Conservation (phyloP, 2,797 vertebrate species). For the Alcedo quadribrachys region DNA sequence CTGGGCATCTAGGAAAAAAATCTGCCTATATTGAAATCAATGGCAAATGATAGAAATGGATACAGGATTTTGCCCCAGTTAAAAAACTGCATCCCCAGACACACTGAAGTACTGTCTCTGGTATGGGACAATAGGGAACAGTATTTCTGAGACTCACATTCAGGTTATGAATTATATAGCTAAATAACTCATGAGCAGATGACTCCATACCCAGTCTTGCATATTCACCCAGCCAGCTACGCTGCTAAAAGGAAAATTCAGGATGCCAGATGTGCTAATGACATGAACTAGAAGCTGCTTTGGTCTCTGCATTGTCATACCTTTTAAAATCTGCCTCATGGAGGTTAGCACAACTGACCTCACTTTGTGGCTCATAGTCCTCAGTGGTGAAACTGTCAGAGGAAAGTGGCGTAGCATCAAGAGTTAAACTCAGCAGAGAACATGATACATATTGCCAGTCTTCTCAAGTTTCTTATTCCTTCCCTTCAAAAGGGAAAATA, state of each 20-base stretch:
- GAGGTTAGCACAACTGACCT: background rate
- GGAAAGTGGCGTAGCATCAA: background rate
- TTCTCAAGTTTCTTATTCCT: background rate
- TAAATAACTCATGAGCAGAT: background rate
- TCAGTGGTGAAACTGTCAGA: background rate
- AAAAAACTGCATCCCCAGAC: background rate
- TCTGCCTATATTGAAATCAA: background rate
- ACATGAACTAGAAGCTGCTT: conserved; percentile 20
- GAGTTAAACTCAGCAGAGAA: background rate
- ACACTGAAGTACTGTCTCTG: background rate
- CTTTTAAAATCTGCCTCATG: background rate
- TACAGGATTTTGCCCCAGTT: background rate
- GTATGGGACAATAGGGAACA: background rate
- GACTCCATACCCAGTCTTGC: background rate
- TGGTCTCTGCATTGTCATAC: background rate
- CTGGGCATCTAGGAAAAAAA: background rate
- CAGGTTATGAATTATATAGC: background rate
- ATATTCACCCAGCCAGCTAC: background rate
- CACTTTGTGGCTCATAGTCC: background rate
- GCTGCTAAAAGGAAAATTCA: background rate
- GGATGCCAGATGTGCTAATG: conserved; percentile 14
- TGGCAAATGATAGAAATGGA: background rate
- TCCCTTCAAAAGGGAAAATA: background rate
- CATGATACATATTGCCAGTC: background rate
- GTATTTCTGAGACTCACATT: background rate